These are phyloP conservation scores for Climacteris rufus DNA, from an alignment of 2,113 vertebrate genomes.

Conservation along the genomic window DNA sequence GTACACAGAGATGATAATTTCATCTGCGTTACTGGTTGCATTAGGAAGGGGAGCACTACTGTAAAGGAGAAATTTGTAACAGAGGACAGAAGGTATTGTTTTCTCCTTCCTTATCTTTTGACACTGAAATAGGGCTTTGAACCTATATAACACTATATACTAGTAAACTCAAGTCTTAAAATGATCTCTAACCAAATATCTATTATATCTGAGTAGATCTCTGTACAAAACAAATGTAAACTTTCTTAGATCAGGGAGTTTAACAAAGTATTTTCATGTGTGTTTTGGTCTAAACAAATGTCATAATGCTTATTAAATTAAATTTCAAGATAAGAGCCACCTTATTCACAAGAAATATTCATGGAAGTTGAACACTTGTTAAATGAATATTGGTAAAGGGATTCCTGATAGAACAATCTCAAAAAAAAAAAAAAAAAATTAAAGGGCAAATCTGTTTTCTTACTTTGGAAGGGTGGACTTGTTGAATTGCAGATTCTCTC, in stretches of 20 bases:
- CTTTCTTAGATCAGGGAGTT: background rate
- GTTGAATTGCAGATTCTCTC: background rate
- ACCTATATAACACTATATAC: background rate
- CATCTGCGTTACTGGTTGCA: background rate
- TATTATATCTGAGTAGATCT: background rate
- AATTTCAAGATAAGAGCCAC: background rate
- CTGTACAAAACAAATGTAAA: background rate
- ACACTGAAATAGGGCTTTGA: background rate
- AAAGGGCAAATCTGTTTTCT: background rate
- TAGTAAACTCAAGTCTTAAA: background rate
- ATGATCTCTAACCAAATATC: background rate
- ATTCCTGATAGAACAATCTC: rapidly evolving
- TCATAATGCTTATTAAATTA: background rate
- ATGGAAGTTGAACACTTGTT: background rate
- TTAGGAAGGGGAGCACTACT: background rate
- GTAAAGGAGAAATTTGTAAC: background rate
- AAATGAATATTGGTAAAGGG: background rate
- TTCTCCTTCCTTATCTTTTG: background rate
- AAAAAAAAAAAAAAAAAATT: background rate
- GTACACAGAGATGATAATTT: background rate
- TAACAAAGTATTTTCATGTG: background rate
- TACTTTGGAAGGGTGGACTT: background rate
- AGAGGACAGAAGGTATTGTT: background rate
- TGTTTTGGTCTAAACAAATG: background rate
- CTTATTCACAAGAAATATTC: background rate